Conservation (phyloP, 2,888 invertebrate species). For the Podotricha telesiphe region DNA sequence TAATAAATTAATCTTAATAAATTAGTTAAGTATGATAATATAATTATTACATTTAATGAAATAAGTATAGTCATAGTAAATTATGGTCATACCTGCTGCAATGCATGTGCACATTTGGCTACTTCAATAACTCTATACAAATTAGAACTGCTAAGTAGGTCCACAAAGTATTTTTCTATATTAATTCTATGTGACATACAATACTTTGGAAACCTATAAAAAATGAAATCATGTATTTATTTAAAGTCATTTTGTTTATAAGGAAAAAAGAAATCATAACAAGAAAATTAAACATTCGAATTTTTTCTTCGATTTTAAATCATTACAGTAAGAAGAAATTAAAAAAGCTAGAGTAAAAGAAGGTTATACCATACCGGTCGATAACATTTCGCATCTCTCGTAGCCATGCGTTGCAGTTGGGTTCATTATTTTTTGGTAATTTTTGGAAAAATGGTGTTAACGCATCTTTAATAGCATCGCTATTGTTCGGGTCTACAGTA, state of each 20-base stretch:
- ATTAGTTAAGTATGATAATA: no score
- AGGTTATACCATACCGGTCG: slow-evolving; percentile 70
- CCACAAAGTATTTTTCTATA: slow-evolving; percentile 61
- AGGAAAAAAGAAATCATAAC: neutral
- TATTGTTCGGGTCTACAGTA: slow-evolving; percentile 67
- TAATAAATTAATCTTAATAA: no score
- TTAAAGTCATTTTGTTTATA: neutral
- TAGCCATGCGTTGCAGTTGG: slow-evolving; percentile 60
- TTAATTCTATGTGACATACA: slow-evolving; percentile 66
- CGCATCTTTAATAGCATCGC: slow-evolving; percentile 69
- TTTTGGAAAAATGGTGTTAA: slow-evolving; percentile 64
- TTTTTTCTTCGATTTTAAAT: no score
- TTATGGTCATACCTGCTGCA: slow-evolving; percentile 65
- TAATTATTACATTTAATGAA: no score
- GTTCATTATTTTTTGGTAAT: slow-evolving; percentile 57
- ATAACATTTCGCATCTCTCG: slow-evolving; percentile 61
- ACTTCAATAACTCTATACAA: slow-evolving; percentile 66
- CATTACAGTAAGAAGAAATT: neutral
- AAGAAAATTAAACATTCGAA: no score
- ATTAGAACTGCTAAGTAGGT: slow-evolving; percentile 61
- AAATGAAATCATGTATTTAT: neutral
- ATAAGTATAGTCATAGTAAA: no score
- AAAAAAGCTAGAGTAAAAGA: neutral
- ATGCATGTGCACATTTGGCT: slow-evolving; percentile 71
- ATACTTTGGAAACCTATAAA: slow-evolving; percentile 70